Evolutionary conservation across 2,797 vertebrate genomes (phyloP).

Genomic region (Platyrinchus mystaceus): DNA sequence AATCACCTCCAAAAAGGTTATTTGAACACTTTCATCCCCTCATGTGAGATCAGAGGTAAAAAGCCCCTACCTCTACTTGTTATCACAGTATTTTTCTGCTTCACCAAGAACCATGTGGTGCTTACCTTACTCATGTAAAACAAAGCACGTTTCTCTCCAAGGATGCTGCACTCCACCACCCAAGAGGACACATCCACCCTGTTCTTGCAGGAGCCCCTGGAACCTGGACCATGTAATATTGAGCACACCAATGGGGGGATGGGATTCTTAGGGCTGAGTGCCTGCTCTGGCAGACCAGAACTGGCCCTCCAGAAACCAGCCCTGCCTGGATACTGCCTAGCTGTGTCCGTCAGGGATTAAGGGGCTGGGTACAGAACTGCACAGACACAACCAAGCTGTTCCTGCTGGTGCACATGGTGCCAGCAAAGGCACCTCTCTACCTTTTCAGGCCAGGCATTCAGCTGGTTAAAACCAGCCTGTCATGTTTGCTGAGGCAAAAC

Average conservation of each 20-base stretch:
- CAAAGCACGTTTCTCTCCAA: neutral
- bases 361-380: neutral
- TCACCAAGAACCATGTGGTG: neutral
- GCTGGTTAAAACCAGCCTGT: neutral
- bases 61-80: neutral
- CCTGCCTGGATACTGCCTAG: neutral
- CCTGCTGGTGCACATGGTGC: neutral
- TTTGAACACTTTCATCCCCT: neutral
- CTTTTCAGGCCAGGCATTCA: neutral
- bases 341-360: neutral
- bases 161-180: neutral
- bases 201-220: neutral
- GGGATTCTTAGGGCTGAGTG: neutral
- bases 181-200: rapidly evolving
- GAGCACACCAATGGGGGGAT: rapidly evolving
- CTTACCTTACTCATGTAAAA: neutral
- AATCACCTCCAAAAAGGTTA: neutral
- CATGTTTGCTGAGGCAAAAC: neutral
- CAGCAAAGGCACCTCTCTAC: neutral
- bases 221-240: neutral
- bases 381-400: neutral
- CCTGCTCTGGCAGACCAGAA: neutral
- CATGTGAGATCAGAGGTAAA: neutral
- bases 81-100: neutral
- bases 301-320: neutral